A percentile compares a stretch with the other conserved stretches of the same genome.
Evolutionary conservation across 2,888 invertebrate species (phyloP).

Genomic region (Meiosimyza decipiens): DNA sequence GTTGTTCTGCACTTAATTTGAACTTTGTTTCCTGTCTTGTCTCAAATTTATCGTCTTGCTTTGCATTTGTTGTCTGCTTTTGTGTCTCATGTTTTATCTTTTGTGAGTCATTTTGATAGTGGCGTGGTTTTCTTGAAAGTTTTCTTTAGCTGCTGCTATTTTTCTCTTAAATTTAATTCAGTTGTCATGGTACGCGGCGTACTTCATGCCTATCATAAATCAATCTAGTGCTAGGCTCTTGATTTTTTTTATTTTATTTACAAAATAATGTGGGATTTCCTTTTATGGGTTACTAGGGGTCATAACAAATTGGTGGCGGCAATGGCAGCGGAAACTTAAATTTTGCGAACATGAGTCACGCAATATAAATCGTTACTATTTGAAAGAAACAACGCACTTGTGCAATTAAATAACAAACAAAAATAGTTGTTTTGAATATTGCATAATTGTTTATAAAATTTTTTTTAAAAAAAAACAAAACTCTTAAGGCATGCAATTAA

Average conservation of each 20-base stretch:
- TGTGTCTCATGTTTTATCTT: not conserved
- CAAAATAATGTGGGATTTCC: slow-evolving; percentile 29
- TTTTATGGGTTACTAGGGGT: not conserved
- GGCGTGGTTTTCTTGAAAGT: not conserved
- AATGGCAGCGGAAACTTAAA: too few relatives aligned
- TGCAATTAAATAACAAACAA: too few relatives aligned
- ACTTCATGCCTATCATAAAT: slow-evolving; percentile 7
- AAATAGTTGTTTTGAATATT: too few relatives aligned
- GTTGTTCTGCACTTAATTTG: not conserved
- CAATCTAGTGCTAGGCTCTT: not conserved
- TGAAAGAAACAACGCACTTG: too few relatives aligned
- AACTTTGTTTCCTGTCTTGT: slow-evolving; percentile 16
- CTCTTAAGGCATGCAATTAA: too few relatives aligned
- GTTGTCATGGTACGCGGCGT: not conserved
- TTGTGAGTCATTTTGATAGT: not conserved
- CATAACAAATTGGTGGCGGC: not conserved
- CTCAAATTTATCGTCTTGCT: not conserved
- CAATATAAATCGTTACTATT: too few relatives aligned
- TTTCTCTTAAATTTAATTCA: not conserved
- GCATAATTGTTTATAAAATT: too few relatives aligned
- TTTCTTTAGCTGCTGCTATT: not conserved
- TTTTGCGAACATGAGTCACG: too few relatives aligned
- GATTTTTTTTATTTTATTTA: too few relatives aligned
- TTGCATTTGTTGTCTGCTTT: not conserved
- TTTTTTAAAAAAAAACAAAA: too few relatives aligned